Percentiles rank a stretch among this genome's conserved stretches.
Conservation (phyloP, 2,797 vertebrate genomes). For the Poecilia velifera region DNA sequence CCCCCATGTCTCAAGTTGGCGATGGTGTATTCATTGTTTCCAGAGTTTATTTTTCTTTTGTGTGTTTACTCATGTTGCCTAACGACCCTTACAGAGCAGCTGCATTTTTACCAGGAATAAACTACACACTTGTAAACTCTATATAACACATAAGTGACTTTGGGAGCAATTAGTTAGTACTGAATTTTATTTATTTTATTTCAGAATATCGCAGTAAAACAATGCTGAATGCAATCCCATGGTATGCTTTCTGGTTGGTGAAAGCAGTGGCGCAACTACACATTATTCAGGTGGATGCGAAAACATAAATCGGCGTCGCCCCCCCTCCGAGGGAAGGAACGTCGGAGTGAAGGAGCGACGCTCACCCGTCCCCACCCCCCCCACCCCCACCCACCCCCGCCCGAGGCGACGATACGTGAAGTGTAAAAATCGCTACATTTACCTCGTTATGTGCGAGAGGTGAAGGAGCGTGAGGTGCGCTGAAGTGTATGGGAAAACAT, state of each 20-base stretch:
- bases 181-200: neutral
- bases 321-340: too few relatives aligned
- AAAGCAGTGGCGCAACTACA: neutral
- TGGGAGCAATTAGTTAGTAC: neutral
- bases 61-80: neutral
- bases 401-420: too few relatives aligned
- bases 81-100: neutral
- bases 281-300: too few relatives aligned
- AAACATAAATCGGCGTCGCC: too few relatives aligned
- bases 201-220: neutral
- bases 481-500: too few relatives aligned
- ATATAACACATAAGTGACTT: neutral
- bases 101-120: neutral
- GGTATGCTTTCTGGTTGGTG: neutral
- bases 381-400: too few relatives aligned
- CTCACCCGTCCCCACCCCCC: too few relatives aligned
- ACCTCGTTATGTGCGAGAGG: too few relatives aligned
- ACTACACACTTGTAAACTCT: neutral
- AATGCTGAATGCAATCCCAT: neutral
- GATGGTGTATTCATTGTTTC: neutral
- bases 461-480: too few relatives aligned
- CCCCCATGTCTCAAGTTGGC: neutral
- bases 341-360: too few relatives aligned
- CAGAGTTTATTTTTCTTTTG: neutral
- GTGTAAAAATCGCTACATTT: too few relatives aligned